Evolutionary conservation across 2,113 vertebrate species (phyloP), one percentile per base, ranked within the genome.

Genomic region (Etheostoma cragini): DNA sequence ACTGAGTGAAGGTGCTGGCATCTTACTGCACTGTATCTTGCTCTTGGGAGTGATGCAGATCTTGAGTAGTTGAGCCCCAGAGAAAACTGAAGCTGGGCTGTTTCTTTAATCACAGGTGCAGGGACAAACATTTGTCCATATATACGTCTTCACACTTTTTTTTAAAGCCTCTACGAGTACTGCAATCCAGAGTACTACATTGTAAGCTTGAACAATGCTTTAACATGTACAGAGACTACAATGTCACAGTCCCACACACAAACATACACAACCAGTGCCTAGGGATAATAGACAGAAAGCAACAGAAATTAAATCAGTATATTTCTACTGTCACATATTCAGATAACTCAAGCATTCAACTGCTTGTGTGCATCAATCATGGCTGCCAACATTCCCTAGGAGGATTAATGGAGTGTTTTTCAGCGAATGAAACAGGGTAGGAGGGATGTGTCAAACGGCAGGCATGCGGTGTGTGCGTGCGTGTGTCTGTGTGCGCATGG

Each of bases 381-480:
- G 60, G 33, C n/a, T 73, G 66, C 73, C 14, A 49, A 21, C 38
- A 52, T 11, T 38, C 42, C 80, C 38, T 65, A 16, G 16, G 38
- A 73, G 72, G 73, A 75, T 66, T 45, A 45, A 83, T 78, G 14
- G 42, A 80, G 53, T 73, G 70, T 78, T 76, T 78, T 77, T 65
- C 70, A 80, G 54, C 72, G 64, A 85, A 72, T 61, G 72, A 84
- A 64, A 75, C 47, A 26, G 63, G 53, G 61, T 80, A 17, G 74
- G 75, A 75, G 81, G 72, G 30, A 13, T 76, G 69, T 84, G 84
- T 76, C 50, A 81, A 87, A 84, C 63, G 72, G 77, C 73, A 77
- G 82, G 81, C 72, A 35, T 80, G 78, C 78, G 72, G 49, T 82
- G 62, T 76, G 84, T 76, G 38, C 74, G 53, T 84, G 65, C 30